Evolutionary conservation across 2,888 invertebrate genomes (phyloP).

Genomic region (Scrobipalpa costella): DNA sequence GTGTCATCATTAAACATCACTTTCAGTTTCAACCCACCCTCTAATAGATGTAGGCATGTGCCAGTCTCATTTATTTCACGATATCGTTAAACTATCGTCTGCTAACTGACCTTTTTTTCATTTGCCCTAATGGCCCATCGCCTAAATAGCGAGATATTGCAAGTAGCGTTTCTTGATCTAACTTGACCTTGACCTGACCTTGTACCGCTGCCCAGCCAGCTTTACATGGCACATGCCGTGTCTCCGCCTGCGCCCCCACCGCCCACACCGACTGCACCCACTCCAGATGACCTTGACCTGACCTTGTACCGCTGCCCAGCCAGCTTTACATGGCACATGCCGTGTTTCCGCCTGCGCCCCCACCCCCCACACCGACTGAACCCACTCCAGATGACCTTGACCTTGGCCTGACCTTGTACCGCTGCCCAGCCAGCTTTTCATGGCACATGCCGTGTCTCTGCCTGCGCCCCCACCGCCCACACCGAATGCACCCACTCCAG

Average conservation of each 20-base stretch:
- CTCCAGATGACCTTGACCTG: no score
- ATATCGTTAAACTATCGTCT: no score
- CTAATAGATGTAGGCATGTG: no score
- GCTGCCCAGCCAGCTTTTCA: neutral
- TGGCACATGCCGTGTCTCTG: neutral
- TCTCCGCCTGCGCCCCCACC: neutral
- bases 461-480: neutral
- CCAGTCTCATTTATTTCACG: no score
- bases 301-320: constrained; percentile 7
- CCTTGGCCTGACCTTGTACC: neutral
- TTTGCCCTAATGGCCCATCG: no score
- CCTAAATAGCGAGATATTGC: no score
- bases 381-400: constrained; percentile 84
- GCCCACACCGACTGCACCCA: neutral
- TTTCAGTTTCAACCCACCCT: no score
- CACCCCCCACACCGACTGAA: constrained; percentile 83
- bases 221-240: neutral
- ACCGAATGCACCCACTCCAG: neutral
- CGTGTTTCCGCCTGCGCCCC: constrained; percentile 81
- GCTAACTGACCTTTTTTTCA: no score
- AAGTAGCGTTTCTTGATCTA: no score
- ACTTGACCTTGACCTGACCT: constrained; percentile 56
- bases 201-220: neutral
- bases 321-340: constrained; percentile 79
- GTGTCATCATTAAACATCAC: no score